phyloP scores from a whole-genome alignment of 2,113 vertebrate species.

The Sphaerodactylus townsendi region DNA sequence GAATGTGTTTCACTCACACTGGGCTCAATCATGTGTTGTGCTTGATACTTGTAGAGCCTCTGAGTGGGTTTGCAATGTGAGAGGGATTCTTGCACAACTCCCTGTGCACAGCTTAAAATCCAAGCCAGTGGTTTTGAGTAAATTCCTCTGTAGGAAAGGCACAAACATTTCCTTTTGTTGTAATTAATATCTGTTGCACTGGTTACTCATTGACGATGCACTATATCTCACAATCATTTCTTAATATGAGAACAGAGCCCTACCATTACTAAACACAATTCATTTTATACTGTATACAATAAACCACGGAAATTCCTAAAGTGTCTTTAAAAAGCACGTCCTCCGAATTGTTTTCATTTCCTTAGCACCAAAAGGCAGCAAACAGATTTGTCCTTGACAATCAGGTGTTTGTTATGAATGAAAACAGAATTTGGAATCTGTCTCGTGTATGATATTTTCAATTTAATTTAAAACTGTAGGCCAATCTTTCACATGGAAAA shows the following conservation, averaged over 20 bases:
- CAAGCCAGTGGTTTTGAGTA: too few species aligned
- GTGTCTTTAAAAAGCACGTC: background rate
- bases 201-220: constrained; percentile 20
- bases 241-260: background rate
- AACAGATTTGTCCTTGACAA: background rate
- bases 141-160: background rate
- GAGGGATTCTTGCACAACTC: too few species aligned
- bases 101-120: background rate
- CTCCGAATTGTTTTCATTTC: constrained; percentile 10
- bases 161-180: background rate
- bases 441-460: background rate
- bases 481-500: constrained; percentile 5
- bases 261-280: background rate
- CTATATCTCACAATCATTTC: background rate
- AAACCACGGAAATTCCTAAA: background rate
- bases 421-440: background rate
- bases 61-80: too few species aligned
- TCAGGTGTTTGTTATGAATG: background rate
- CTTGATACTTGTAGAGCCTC: too few species aligned
- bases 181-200: constrained; percentile 29
- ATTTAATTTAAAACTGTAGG: constrained; percentile 3
- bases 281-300: background rate
- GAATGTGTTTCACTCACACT: too few species aligned
- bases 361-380: background rate
- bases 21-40: too few species aligned